phyloP scores from a whole-genome alignment of 2,888 invertebrate species.

The Cosmia pyralina region DNA sequence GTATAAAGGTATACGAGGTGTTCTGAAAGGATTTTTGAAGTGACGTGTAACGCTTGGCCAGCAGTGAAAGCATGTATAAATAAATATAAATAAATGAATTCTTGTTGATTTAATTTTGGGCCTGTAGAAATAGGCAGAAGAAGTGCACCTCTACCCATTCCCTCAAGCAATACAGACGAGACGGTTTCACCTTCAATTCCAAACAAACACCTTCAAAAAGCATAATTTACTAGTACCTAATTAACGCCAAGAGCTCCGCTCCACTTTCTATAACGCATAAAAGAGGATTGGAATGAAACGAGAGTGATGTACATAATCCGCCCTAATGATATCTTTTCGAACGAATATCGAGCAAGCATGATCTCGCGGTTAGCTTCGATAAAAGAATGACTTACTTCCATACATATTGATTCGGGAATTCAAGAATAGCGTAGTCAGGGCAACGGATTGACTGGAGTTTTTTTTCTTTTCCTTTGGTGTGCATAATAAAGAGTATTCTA shows the following conservation, averaged over 20 bases:
- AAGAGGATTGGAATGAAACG: constrained; percentile 28
- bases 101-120: background rate
- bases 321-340: background rate
- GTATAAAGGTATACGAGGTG: no score
- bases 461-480: constrained; percentile 2
- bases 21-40: no score
- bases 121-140: background rate
- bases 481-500: no score
- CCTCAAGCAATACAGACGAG: background rate
- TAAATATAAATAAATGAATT: no score
- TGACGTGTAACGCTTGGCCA: no score
- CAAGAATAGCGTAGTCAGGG: constrained; percentile 25
- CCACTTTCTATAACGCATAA: constrained; percentile 8
- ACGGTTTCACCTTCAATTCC: background rate
- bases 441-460: constrained; percentile 12
- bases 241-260: background rate
- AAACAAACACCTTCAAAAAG: background rate
- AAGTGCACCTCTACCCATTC: background rate
- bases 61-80: no score
- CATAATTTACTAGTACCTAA: background rate
- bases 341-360: constrained; percentile 4
- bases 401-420: constrained; percentile 24
- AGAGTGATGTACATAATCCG: constrained; percentile 35
- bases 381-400: constrained; percentile 5
- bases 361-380: background rate